Percentiles rank a stretch among this genome's conserved stretches.
Conservation (phyloP, 2,888 invertebrate species). For the Sinopyrophorus schimmeli region DNA sequence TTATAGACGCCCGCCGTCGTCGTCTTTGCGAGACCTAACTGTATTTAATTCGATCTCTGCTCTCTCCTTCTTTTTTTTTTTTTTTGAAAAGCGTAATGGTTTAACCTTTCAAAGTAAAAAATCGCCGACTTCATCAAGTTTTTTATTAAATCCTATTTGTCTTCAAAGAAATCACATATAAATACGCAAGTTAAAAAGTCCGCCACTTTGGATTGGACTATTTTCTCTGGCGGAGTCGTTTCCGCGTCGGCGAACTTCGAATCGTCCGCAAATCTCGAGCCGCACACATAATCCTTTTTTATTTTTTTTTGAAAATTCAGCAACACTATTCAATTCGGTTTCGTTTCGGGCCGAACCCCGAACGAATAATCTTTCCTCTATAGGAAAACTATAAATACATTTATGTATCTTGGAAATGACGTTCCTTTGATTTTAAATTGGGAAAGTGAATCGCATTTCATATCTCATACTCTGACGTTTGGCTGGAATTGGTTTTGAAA, state of each 20-base stretch:
- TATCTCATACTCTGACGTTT: conserved; percentile 26
- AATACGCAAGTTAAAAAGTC: background rate
- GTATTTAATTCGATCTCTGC: conserved; percentile 14
- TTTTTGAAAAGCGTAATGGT: background rate
- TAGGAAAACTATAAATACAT: conserved; percentile 23
- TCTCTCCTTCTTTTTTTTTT: background rate
- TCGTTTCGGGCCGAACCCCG: background rate
- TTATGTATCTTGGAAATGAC: conserved; percentile 25
- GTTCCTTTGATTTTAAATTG: conserved; percentile 29
- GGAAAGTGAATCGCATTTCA: conserved; percentile 29
- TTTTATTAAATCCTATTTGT: conserved; percentile 1
- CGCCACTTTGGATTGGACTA: background rate
- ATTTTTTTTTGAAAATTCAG: background rate
- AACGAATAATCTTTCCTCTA: conserved; percentile 7
- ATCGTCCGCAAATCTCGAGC: background rate
- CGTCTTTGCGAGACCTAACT: conserved; percentile 21
- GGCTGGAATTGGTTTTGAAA: conserved; percentile 27
- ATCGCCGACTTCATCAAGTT: conserved; percentile 9
- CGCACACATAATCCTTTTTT: too few species aligned
- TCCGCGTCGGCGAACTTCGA: background rate
- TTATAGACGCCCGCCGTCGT: conserved; percentile 26
- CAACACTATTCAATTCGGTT: conserved; percentile 5
- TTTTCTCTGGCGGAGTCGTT: background rate
- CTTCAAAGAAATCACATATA: background rate
- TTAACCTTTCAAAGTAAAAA: background rate